Base-by-base conservation (phyloP, 2,797 vertebrate genomes). In the Lagodon rhomboides region DNA sequence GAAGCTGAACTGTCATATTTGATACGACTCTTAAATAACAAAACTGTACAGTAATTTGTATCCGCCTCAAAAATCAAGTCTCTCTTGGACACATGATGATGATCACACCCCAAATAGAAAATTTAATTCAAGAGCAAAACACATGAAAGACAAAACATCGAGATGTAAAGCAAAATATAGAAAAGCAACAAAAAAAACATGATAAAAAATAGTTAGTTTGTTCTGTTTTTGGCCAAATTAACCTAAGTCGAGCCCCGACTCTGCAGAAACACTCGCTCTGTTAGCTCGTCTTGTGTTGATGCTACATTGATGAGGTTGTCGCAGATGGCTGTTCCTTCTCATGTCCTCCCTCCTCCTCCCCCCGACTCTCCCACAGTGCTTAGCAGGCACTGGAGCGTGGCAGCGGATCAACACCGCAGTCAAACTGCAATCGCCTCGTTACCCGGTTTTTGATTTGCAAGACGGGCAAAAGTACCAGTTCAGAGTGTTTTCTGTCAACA, bases 391-490 rank as follows among this genome's bases (percentile, higher is more conserved):
- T 95, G 79, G 96, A 93, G 79, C 97, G 30, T 99, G 98, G 98
- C 98, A 98, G 92, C 95, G 96, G 86, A 95, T 98, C 92, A 97
- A 99, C 71, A 94, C 96, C 0, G 95, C 97, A 38, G 96, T 96
- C 67, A 94, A 96, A 11, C 96, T 98, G 83, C 94, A 93, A 85
- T 98, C 98, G 2, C 98, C 98, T 1, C 97, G 98, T 61, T 98
- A 95, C 47, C 97, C 98, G 0, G 94, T 99, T 63, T 99, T 97
- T 81, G 97, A 99, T 93, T 95, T 99, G 75, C 96, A 95, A 12
- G 97, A 98, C 66, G 97, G 96, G 77, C 96, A 97, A 87, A 84
- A 95, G 0, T 99, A 98, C 44, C 95, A 96, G 90, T 99, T 99
- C 94, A 94, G 98, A 69, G 97, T 99, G 64, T 90, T 95, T 87